Conservation (phyloP, 2,888 invertebrate genomes). For the Aromia moschata region DNA sequence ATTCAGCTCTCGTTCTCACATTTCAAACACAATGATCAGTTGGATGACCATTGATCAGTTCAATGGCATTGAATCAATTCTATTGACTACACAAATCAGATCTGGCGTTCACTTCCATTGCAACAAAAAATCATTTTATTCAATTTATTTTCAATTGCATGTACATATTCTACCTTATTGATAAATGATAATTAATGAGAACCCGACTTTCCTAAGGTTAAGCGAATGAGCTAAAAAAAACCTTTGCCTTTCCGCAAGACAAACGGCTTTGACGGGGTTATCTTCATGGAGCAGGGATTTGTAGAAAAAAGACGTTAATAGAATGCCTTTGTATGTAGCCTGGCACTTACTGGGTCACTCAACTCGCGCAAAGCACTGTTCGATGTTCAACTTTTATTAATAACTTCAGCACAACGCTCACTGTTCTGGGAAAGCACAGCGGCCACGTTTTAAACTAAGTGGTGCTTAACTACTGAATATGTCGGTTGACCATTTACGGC, state of each 20-base stretch:
- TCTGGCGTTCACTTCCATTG: too few species aligned
- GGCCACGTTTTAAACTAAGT: background rate
- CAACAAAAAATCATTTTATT: too few species aligned
- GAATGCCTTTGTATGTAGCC: conserved; percentile 28
- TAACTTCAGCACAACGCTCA: conserved; percentile 20
- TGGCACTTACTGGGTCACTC: conserved; percentile 30
- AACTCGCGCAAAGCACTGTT: conserved; percentile 26
- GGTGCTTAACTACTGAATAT: conserved; percentile 2
- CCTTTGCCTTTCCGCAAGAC: conserved; percentile 19
- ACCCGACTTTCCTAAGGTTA: background rate
- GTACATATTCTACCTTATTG: too few species aligned
- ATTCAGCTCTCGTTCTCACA: too few species aligned
- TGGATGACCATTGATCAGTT: too few species aligned
- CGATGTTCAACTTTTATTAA: conserved; percentile 32
- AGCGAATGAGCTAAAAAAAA: conserved; percentile 16
- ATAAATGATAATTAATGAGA: too few species aligned
- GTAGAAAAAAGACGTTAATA: conserved; percentile 33
- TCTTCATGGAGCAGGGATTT: conserved; percentile 27
- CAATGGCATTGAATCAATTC: too few species aligned
- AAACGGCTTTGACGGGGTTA: conserved; percentile 26
- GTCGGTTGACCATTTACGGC: conserved; percentile 2
- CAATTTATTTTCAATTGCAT: too few species aligned
- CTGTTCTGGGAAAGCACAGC: conserved; percentile 4
- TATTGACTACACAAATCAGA: too few species aligned
- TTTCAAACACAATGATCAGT: too few species aligned